Conservation (phyloP, 2,888 invertebrate species). For the Lamproptera curius region DNA sequence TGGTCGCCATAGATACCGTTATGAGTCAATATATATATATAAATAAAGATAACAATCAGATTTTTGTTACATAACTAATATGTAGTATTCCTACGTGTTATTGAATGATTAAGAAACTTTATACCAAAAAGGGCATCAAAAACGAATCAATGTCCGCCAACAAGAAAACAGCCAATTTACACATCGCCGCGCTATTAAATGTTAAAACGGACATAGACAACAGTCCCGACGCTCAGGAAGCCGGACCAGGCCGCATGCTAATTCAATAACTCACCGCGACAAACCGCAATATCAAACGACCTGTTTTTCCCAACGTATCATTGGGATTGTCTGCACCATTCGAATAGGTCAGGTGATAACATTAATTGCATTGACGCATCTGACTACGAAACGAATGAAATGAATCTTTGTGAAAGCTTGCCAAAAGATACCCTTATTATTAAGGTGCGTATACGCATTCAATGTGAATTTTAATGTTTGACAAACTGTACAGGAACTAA, state of each 20-base stretch:
- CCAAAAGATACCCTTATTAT: too few relatives aligned
- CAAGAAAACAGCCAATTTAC: conserved; percentile 17
- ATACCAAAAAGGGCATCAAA: too few relatives aligned
- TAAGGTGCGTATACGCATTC: too few relatives aligned
- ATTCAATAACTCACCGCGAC: conserved; percentile 48
- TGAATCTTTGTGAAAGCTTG: conserved; percentile 55
- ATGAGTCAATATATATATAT: too few relatives aligned
- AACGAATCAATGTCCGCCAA: too few relatives aligned
- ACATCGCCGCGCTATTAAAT: conserved; percentile 41
- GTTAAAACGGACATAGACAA: conserved; percentile 55
- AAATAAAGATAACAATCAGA: too few relatives aligned
- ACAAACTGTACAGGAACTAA: too few relatives aligned
- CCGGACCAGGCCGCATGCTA: conserved; percentile 56
- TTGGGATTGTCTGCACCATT: conserved; percentile 29
- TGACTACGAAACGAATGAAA: conserved; percentile 52
- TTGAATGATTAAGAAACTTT: too few relatives aligned
- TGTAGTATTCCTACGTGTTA: too few relatives aligned
- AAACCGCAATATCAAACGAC: conserved; percentile 43
- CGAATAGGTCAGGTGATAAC: conserved; percentile 38
- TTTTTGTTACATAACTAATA: too few relatives aligned
- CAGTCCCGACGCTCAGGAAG: conserved; percentile 52
- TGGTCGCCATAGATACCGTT: too few relatives aligned
- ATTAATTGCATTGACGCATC: conserved; percentile 58
- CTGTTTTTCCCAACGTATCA: conserved; percentile 25
- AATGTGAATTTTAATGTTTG: too few relatives aligned